Conservation (phyloP, 2,888 invertebrate genomes). For the Colletes collaris region DNA sequence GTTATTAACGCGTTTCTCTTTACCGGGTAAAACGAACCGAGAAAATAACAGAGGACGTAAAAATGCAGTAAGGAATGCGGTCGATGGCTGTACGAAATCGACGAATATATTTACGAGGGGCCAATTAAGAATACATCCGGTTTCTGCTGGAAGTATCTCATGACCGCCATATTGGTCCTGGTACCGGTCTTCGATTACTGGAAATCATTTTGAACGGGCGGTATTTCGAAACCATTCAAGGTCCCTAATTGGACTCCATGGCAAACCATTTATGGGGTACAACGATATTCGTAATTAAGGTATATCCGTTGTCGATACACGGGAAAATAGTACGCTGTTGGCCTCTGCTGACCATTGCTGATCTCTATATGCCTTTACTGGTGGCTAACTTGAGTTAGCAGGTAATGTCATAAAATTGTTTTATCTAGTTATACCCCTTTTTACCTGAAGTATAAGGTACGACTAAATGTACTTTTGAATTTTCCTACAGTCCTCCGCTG, state of each 20-base stretch:
- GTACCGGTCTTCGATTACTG: neutral
- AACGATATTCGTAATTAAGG: slow-evolving; percentile 18
- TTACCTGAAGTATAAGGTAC: too few species aligned
- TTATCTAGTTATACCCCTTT: too few species aligned
- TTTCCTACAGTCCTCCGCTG: too few species aligned
- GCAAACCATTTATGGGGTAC: neutral
- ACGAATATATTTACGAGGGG: neutral
- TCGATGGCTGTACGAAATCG: slow-evolving; percentile 1
- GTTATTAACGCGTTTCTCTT: neutral
- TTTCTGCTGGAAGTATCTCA: neutral
- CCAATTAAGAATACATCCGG: slow-evolving; percentile 7
- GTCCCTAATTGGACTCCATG: slow-evolving; percentile 27
- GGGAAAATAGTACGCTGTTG: too few species aligned
- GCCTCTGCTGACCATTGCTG: too few species aligned
- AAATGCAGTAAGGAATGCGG: slow-evolving; percentile 21
- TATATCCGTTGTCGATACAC: too few species aligned
- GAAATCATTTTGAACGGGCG: neutral
- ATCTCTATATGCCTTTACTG: too few species aligned
- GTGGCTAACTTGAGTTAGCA: too few species aligned
- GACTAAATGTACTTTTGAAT: too few species aligned
- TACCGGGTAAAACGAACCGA: neutral
- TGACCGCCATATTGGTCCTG: neutral
- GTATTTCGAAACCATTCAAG: slow-evolving; percentile 3
- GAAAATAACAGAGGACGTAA: neutral
- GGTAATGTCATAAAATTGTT: too few species aligned